These are phyloP conservation scores for Drosophila kuntzei DNA, from an alignment of 2,888 invertebrate species.

Conservation along the genomic window DNA sequence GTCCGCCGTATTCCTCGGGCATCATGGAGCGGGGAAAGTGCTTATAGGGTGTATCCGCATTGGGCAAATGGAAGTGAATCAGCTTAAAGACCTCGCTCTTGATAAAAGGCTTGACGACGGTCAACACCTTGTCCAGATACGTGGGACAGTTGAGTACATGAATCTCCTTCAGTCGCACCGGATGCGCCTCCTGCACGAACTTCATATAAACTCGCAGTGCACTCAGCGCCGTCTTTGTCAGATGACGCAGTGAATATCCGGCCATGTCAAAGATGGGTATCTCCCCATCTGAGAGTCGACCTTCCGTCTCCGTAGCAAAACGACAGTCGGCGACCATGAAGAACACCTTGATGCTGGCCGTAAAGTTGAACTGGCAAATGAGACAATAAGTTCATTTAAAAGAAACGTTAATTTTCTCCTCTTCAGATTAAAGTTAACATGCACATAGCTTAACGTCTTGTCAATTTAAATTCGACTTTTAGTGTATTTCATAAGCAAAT, in stretches of 20 bases:
- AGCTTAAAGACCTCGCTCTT: conserved; percentile 89
- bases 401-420: not conserved
- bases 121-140: conserved; percentile 88
- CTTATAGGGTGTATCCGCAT: conserved; percentile 88
- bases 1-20: conserved; percentile 90
- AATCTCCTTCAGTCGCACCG: conserved; percentile 88
- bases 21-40: conserved; percentile 88
- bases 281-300: conserved; percentile 88
- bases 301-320: conserved; percentile 86
- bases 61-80: conserved; percentile 90
- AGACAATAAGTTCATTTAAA: not conserved
- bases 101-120: conserved; percentile 88
- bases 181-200: conserved; percentile 91
- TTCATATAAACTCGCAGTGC: conserved; percentile 90
- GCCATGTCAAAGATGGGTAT: conserved; percentile 90
- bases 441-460: not conserved
- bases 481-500: not conserved
- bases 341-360: conserved; percentile 89
- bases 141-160: conserved; percentile 89
- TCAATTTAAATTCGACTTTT: not conserved
- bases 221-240: conserved; percentile 88
- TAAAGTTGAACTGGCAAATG: conserved; percentile 87
- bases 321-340: conserved; percentile 91
- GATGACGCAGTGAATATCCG: conserved; percentile 88
- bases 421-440: not conserved